A percentile compares a stretch with the other conserved stretches of the same genome.
Evolutionary conservation across 2,113 vertebrate genomes (phyloP).

Genomic region (Panthera tigris): DNA sequence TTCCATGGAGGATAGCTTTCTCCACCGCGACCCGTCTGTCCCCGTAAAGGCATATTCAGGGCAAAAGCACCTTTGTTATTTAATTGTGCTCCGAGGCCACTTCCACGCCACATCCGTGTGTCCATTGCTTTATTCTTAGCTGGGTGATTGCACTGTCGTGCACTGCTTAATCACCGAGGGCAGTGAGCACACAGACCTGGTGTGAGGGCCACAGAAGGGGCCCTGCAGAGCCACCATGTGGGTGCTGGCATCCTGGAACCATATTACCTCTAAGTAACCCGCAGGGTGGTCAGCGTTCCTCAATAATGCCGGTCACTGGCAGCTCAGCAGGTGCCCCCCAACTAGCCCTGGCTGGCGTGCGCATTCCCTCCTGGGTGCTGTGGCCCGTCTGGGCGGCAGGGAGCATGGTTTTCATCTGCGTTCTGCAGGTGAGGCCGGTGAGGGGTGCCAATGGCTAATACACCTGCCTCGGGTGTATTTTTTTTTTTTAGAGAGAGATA

Average conservation of each 20-base stretch:
- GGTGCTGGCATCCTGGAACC: not conserved
- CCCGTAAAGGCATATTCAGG: rapidly evolving
- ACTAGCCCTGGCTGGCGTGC: rapidly evolving
- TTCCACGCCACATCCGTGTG: rapidly evolving
- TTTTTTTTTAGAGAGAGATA: too few relatives aligned
- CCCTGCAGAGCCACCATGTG: rapidly evolving
- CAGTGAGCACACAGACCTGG: rapidly evolving
- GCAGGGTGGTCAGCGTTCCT: rapidly evolving
- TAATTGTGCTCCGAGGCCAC: rapidly evolving
- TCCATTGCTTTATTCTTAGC: not conserved
- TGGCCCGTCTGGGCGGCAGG: rapidly evolving
- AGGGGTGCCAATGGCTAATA: not conserved
- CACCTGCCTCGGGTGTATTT: not conserved
- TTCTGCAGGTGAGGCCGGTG: not conserved
- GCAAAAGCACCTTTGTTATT: not conserved
- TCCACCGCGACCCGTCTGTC: rapidly evolving
- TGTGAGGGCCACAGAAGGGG: rapidly evolving
- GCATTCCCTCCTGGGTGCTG: not conserved
- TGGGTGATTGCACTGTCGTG: rapidly evolving
- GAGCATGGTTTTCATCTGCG: rapidly evolving
- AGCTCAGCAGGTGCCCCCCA: rapidly evolving
- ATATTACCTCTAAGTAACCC: rapidly evolving
- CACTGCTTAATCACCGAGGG: rapidly evolving
- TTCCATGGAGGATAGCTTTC: rapidly evolving
- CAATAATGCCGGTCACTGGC: rapidly evolving